Conservation (phyloP, 1,140 invertebrate species). For the Cydia splendana region DNA sequence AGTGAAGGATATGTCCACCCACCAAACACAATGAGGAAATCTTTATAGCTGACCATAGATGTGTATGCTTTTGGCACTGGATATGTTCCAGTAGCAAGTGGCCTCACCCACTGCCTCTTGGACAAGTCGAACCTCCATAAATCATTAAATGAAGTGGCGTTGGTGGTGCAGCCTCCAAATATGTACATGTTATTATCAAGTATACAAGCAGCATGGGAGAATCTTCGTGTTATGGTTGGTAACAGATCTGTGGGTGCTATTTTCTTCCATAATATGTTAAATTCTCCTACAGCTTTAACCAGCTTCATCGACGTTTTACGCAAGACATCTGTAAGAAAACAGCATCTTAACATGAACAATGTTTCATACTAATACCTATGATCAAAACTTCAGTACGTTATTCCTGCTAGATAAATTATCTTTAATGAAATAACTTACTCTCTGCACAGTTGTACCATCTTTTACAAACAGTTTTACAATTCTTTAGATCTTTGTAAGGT, state of each 20-base stretch:
- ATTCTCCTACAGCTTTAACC: constrained; percentile 84
- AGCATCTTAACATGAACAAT: constrained; percentile 33
- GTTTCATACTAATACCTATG: background rate
- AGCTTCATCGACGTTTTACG: constrained; percentile 85
- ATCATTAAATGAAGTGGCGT: constrained; percentile 98
- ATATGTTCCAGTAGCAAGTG: constrained; percentile 91
- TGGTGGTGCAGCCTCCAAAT: constrained; percentile 97
- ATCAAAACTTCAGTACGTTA: background rate
- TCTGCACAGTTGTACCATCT: constrained; percentile 90
- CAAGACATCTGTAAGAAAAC: constrained; percentile 84
- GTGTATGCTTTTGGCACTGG: constrained; percentile 98
- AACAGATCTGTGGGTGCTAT: constrained; percentile 78
- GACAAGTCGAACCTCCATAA: constrained; percentile 96
- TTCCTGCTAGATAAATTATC: background rate
- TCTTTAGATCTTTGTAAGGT: constrained; percentile 93
- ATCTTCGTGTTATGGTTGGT: constrained; percentile 91
- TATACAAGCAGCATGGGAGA: constrained; percentile 94
- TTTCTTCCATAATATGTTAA: constrained; percentile 85
- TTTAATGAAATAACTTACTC: constrained; percentile 82
- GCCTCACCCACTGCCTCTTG: constrained; percentile 89
- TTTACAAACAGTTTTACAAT: constrained; percentile 91
- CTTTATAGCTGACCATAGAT: constrained; percentile 92
- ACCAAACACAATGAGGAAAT: constrained; percentile 94
- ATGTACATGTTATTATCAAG: constrained; percentile 94
- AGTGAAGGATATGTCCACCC: constrained; percentile 97